Evolutionary conservation across 2,113 vertebrate genomes (phyloP).

Genomic region (Psammodynastes pulverulentus): DNA sequence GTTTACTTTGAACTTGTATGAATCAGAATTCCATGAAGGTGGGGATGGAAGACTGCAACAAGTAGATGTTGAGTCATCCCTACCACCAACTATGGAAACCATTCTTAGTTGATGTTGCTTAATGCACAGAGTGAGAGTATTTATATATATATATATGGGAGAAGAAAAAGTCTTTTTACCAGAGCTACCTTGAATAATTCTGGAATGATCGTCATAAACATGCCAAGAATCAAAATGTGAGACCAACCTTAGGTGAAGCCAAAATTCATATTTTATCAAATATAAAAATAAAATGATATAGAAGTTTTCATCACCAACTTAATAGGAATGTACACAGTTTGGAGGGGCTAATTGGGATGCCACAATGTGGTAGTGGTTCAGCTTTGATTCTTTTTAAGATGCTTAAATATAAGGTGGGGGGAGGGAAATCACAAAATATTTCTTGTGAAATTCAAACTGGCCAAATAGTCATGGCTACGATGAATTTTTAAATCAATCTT

Average conservation of each 20-base stretch:
- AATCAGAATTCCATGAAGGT: background rate
- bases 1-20: background rate
- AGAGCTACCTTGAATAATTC: background rate
- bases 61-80: background rate
- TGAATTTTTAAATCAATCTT: background rate
- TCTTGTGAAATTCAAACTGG: background rate
- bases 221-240: background rate
- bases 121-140: background rate
- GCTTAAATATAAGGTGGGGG: background rate
- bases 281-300: background rate
- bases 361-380: background rate
- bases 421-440: background rate
- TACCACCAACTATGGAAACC: background rate
- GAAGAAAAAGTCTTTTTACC: background rate
- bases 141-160: background rate
- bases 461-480: background rate
- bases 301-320: background rate
- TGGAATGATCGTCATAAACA: background rate
- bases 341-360: background rate
- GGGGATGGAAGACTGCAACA: background rate
- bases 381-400: background rate
- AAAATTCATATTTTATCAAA: background rate
- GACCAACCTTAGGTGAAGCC: background rate
- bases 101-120: background rate
- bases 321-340: background rate